phyloP scores from a whole-genome alignment of 1,140 invertebrate genomes.

The Tetramorium parvispinum region DNA sequence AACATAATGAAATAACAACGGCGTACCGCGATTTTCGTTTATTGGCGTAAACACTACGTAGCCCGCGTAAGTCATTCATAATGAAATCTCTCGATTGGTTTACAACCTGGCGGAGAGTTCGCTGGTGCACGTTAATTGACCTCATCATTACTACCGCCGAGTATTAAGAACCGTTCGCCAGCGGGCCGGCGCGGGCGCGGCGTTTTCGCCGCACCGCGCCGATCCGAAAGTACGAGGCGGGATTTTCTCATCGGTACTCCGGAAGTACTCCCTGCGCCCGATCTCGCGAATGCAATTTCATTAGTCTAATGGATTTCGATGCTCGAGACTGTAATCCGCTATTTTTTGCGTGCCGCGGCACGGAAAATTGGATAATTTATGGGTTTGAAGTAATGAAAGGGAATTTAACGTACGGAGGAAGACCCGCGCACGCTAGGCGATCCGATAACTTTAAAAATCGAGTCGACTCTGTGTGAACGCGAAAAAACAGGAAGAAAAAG shows the following conservation, averaged over 20 bases:
- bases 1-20: slow-evolving; percentile 1
- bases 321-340: slow-evolving; percentile 47
- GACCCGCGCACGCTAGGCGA: not conserved
- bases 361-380: slow-evolving; percentile 50
- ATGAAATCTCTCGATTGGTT: slow-evolving; percentile 38
- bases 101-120: not conserved
- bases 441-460: slow-evolving; percentile 39
- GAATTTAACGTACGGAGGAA: slow-evolving; percentile 33
- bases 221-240: slow-evolving; percentile 22
- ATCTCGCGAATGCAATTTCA: slow-evolving; percentile 54
- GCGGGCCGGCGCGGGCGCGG: not conserved
- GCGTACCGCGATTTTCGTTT: not conserved
- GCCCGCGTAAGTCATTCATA: not conserved
- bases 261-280: not conserved
- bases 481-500: not conserved
- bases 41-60: not conserved
- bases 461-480: not conserved
- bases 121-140: slow-evolving; percentile 39
- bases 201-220: not conserved
- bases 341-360: slow-evolving; percentile 26
- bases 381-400: slow-evolving; percentile 48
- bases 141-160: not conserved
- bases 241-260: slow-evolving; percentile 17
- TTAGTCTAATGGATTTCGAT: slow-evolving; percentile 69
- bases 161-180: slow-evolving; percentile 5